Evolutionary conservation across 1,140 invertebrate genomes (phyloP), one percentile per base, ranked within the genome.

Genomic region (Melitaea cinxia): DNA sequence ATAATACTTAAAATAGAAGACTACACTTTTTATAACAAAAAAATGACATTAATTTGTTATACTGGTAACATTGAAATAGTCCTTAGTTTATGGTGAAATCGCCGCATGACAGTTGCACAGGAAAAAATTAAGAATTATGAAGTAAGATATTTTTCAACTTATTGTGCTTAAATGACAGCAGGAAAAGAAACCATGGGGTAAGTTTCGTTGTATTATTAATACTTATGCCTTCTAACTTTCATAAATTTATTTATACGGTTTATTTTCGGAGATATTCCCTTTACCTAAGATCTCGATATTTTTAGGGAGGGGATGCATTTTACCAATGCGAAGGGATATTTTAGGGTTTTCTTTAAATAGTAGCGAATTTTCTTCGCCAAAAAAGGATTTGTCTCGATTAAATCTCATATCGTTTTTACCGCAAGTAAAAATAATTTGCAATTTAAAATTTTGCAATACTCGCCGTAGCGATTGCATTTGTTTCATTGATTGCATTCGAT

Each of bases 111-210:
- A 91, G 86, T 83, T 91, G 82, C 71, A 76, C 81, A 75, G 80
- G 79, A 78, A 81, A 33, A 81, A 84, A 81, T 85, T 78, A 78
- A 73, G 77, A 85, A 90, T 87, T 89, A 91, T 91, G 88, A 88
- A 87, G 83, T 87, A 82, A 73, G 82, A 78, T 73, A 83, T 78
- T 87, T 84, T 87, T 75, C 53, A 77, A 79, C 78, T 80, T 86
- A 83, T 75, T 70, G 82, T 83, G 80, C 85, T 89, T 92, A 92
- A 92, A 93, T 94, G 93, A 93, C 93, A 84, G 92, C 92, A 82
- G 93, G 93, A 89, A 93, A 93, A 88, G 93, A 93, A 89, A 92
- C 92, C 57, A 93, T 93, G 92, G 93, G 93, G 93, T 94, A 82
- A 91, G 89, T 89, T 71, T 56, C 42, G 33, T 37, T 24, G 14